Conservation (phyloP, 2,888 invertebrate genomes). For the Ernsta delagoae region DNA sequence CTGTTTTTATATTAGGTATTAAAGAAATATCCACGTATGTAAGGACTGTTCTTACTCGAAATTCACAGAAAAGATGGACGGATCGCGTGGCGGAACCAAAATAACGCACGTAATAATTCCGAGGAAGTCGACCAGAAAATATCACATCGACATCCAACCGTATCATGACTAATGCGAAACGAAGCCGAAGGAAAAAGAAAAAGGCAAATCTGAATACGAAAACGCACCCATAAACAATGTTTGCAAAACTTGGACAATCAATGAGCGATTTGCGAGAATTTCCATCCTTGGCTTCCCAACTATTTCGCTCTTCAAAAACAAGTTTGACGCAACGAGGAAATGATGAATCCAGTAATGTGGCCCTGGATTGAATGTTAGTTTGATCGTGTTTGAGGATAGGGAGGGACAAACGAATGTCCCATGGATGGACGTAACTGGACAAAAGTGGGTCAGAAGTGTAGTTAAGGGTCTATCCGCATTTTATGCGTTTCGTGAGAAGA, state of each 20-base stretch:
- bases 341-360: slow-evolving; percentile 38
- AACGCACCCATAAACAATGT: slow-evolving; percentile 31
- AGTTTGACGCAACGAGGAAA: slow-evolving; percentile 39
- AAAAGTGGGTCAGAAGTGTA: slow-evolving; percentile 45
- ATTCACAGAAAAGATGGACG: slow-evolving; percentile 10
- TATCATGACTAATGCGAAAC: slow-evolving; percentile 24
- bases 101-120: slow-evolving; percentile 25
- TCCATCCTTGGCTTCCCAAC: slow-evolving; percentile 25
- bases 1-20: too few relatives aligned
- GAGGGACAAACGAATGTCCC: slow-evolving; percentile 32
- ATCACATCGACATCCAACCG: slow-evolving; percentile 22
- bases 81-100: slow-evolving; percentile 14
- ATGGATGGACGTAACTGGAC: slow-evolving; percentile 21
- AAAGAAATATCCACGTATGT: too few relatives aligned
- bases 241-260: slow-evolving; percentile 39
- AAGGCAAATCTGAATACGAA: slow-evolving; percentile 16
- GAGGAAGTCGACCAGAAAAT: slow-evolving; percentile 22
- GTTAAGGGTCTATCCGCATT: slow-evolving; percentile 40
- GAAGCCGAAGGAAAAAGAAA: slow-evolving; percentile 6
- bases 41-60: not conserved
- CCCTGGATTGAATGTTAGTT: slow-evolving; percentile 42
- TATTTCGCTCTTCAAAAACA: slow-evolving; percentile 33
- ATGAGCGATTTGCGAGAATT: slow-evolving; percentile 28
- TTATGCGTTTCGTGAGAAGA: slow-evolving; percentile 23
- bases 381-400: slow-evolving; percentile 44